Evolutionary conservation across 2,113 vertebrate genomes (phyloP), one percentile per base, ranked within the genome.

Genomic region (Tinamus guttatus): DNA sequence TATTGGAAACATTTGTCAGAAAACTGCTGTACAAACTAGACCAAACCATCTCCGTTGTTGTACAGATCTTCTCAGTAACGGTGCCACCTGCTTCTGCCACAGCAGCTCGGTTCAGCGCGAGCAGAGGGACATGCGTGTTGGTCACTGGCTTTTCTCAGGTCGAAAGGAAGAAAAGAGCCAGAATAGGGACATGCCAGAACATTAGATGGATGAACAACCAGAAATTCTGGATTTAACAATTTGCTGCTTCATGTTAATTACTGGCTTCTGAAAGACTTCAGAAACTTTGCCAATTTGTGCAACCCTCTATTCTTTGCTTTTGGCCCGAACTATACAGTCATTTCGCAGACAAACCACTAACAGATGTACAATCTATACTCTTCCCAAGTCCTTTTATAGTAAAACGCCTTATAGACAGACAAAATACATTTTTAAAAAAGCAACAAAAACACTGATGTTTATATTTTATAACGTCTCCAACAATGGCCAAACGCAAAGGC

Each of bases 321-420:
- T 96, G 94, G 95, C 94, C 86, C 89, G 81, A 17, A 7, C 87
- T 36, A 41, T 2, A 43, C 58, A 86, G 73, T 71, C 62, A 51
- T 81, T 95, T 49, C 4, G 3, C 76, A 90, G 87, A 78, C 81
- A 96, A 96, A 96, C 94, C 79, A 94, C 71, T 52, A 97, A 76
- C 96, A 97, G 95, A 95, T 97, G 96, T 92, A 93, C 67, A 11
- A 43, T 60, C 67, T 75, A 91, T 65, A 85, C 60, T 94, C 94
- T 81, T 85, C 89, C 87, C 81, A 18, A 95, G 49, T 54, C 94
- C 92, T 95, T 96, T 95, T 95, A 93, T 73, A 96, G 92, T 65
- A 62, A 95, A 92, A 49, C 6, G 27, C 74, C 36, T 90, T 70
- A 84, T 81, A 70, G 89, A 88, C 79, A 94, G 88, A 92, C 41